Conservation (phyloP, 2,113 vertebrate genomes). For the Cryptomyrus ogoouensis region DNA sequence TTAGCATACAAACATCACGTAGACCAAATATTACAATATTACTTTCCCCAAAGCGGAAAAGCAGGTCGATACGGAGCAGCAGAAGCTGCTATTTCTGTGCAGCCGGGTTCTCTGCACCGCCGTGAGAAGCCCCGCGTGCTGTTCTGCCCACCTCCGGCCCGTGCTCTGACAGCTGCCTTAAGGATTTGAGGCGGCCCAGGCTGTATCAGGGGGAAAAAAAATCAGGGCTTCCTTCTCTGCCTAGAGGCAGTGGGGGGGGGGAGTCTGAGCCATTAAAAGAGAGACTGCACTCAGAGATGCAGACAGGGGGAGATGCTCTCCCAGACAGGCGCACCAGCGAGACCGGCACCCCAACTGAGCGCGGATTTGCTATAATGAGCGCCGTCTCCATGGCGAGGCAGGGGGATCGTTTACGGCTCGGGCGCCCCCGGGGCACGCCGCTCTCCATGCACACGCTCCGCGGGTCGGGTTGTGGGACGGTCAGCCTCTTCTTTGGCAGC, state of each 20-base stretch:
- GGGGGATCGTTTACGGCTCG: neutral
- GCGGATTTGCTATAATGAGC: neutral
- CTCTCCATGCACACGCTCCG: neutral
- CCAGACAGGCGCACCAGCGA: neutral
- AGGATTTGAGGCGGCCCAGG: neutral
- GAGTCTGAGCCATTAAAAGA: neutral
- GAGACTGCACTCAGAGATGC: neutral
- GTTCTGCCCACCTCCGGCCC: neutral
- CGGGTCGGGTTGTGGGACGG: neutral
- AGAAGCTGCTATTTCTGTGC: neutral
- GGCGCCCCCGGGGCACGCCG: neutral
- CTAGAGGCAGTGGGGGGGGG: neutral
- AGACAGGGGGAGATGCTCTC: neutral
- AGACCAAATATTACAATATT: neutral
- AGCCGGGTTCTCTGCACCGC: neutral
- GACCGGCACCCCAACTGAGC: neutral
- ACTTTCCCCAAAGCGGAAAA: neutral
- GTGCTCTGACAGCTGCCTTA: neutral
- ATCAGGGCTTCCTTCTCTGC: neutral
- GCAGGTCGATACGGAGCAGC: neutral
- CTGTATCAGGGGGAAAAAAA: neutral
- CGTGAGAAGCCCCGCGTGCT: neutral
- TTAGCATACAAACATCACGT: neutral
- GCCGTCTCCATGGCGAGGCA: neutral
- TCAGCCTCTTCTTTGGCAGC: neutral